phyloP scores from a whole-genome alignment of 2,888 invertebrate species.

The Epinotia nisella region DNA sequence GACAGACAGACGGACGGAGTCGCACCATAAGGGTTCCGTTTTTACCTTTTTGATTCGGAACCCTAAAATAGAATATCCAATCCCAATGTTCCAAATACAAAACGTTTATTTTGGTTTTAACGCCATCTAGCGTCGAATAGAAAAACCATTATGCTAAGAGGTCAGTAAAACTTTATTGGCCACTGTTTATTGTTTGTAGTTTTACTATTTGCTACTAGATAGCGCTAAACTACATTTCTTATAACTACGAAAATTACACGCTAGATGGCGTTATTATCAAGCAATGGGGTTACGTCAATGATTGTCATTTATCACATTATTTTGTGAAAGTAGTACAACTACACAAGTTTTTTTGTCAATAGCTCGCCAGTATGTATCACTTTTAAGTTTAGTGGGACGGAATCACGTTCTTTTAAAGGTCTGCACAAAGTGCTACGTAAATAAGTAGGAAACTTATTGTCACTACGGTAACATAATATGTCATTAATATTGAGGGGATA shows the following conservation, averaged over 20 bases:
- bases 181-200: not conserved
- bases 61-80: no score
- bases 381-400: not conserved
- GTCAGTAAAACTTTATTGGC: not conserved
- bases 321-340: slow-evolving; percentile 22
- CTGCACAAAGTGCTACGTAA: no score
- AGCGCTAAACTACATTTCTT: slow-evolving; percentile 1
- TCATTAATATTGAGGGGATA: no score
- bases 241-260: not conserved
- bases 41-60: no score
- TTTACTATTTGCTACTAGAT: slow-evolving; percentile 20
- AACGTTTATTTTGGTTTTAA: no score
- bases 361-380: slow-evolving; percentile 4
- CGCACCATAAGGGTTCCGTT: no score
- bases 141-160: not conserved
- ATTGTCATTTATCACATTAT: not conserved
- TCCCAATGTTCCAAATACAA: not conserved
- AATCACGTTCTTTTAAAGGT: not conserved
- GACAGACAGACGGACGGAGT: no score
- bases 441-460: no score
- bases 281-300: not conserved
- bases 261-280: slow-evolving; percentile 19
- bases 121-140: slow-evolving; percentile 5
- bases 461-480: no score
- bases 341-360: slow-evolving; percentile 11